Evolutionary conservation across 2,797 vertebrate species (phyloP), one percentile per base, ranked within the genome.

Genomic region (Acridotheres tristis): DNA sequence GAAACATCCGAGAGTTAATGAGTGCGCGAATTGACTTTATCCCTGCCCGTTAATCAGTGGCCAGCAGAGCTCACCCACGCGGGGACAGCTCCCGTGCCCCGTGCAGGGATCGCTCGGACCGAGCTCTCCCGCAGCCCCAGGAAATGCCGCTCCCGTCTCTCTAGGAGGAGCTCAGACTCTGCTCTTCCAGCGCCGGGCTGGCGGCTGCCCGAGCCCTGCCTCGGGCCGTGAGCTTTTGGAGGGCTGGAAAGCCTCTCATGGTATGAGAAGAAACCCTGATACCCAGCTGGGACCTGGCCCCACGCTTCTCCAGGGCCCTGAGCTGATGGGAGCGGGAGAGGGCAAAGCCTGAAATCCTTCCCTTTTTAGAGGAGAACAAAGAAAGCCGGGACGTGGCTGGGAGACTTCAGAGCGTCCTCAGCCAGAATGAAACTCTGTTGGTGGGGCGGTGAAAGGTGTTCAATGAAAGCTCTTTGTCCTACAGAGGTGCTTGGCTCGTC

Each of bases 401-500:
- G 45, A 40, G 73, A 3, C 13, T 25, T 16, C 40, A 5, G 32
- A 27, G 67, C 3, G 0, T n/a, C 8, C 0, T n/a, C 53, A 45
- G 58, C 11, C 76, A 34, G 59, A 50, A 65, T 12, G 57, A 61
- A 61, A 47, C 0, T 1, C 66, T 65, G 43, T 17, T n/a, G 80
- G 27, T 27, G 58, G 40, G 50, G 66, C 2, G 0, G 48, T 17
- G 54, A 71, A 47, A 40, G 2, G 1, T 19, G 48, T 6, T 54
- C 48, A 58, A 38, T 45, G 18, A 65, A 74, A 47, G 71, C 29
- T 85, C 72, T 93, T 90, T 96, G 83, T 93, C 89, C 85, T 40
- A 1, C 94, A 97, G 97, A 91, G 78, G 62, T 13, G 62, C 68
- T 71, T 17, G 85, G 82, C 65, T 96, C 97, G 3, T 97, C 68